These are phyloP conservation scores for Ormyrus rosae DNA, from an alignment of 2,888 invertebrate genomes.

Conservation along the genomic window DNA sequence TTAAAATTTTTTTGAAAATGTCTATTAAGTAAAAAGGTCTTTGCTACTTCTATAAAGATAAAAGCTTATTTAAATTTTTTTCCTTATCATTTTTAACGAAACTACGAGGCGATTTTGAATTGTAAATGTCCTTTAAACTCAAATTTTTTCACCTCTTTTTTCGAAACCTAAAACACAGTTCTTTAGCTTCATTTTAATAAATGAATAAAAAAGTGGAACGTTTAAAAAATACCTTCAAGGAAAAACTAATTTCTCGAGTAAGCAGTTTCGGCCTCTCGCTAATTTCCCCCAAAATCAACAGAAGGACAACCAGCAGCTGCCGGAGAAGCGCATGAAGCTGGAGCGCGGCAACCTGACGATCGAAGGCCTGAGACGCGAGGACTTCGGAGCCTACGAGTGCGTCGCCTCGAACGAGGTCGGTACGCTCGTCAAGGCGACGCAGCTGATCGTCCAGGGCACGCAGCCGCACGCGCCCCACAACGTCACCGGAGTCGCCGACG, in stretches of 20 bases:
- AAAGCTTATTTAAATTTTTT: too few species aligned
- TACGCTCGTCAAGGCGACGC: slow-evolving; percentile 93
- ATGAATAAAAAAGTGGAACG: too few species aligned
- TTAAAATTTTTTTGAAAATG: too few species aligned
- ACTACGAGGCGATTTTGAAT: too few species aligned
- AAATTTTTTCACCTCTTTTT: too few species aligned
- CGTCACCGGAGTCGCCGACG: slow-evolving; percentile 91
- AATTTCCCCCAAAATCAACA: slow-evolving; percentile 50
- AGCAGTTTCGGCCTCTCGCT: background rate
- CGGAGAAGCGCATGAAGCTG: slow-evolving; percentile 87
- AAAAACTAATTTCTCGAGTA: background rate
- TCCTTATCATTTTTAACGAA: too few species aligned
- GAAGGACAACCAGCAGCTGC: slow-evolving; percentile 82
- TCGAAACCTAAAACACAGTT: too few species aligned
- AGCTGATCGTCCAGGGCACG: slow-evolving; percentile 93
- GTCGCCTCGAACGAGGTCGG: slow-evolving; percentile 97
- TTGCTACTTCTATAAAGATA: too few species aligned
- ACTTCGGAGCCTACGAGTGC: slow-evolving; percentile 97
- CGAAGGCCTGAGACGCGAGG: slow-evolving; percentile 89
- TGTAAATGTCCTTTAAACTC: too few species aligned
- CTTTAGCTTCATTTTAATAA: too few species aligned
- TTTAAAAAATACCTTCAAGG: background rate
- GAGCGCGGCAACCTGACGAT: slow-evolving; percentile 94
- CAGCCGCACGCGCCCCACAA: slow-evolving; percentile 98
- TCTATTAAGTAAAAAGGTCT: too few species aligned